These are phyloP conservation scores for Paelopatides confundens DNA, from an alignment of 53 echinoderm and acorn worm species.

Conservation along the genomic window DNA sequence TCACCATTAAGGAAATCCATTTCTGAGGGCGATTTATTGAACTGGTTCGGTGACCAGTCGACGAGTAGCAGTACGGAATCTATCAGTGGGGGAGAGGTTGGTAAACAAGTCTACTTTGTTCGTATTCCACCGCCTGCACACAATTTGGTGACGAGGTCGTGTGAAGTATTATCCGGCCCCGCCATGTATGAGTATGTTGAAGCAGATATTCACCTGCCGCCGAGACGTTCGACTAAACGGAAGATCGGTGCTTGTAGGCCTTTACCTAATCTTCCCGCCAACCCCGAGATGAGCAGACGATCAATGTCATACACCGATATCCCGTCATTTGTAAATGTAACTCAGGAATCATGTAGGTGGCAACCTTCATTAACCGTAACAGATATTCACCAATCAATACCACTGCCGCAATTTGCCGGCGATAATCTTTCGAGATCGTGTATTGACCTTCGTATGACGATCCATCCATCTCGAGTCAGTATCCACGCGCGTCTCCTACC, in stretches of 20 bases:
- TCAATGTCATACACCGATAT: background rate
- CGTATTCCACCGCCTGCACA: background rate
- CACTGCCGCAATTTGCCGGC: background rate
- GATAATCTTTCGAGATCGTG: background rate
- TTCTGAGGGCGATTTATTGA: slow-evolving; percentile 3
- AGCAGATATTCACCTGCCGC: background rate
- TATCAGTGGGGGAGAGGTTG: background rate
- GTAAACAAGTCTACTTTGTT: background rate
- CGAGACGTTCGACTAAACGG: background rate
- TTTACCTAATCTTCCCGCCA: background rate
- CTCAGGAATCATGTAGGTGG: background rate
- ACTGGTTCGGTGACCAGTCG: background rate
- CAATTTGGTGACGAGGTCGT: background rate
- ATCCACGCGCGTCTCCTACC: background rate
- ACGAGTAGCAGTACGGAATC: background rate
- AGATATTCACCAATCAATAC: background rate
- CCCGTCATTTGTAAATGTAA: background rate
- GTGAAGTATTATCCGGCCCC: background rate
- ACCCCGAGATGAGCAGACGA: background rate
- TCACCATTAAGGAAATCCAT: slow-evolving; percentile 22
- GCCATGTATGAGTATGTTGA: slow-evolving; percentile 1
- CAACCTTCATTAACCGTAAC: background rate
- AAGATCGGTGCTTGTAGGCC: background rate
- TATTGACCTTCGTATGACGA: slow-evolving; percentile 26
- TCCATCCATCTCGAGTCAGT: slow-evolving; percentile 13